Base-by-base conservation (phyloP, 2,113 vertebrate genomes). In the Pithys albifrons region DNA sequence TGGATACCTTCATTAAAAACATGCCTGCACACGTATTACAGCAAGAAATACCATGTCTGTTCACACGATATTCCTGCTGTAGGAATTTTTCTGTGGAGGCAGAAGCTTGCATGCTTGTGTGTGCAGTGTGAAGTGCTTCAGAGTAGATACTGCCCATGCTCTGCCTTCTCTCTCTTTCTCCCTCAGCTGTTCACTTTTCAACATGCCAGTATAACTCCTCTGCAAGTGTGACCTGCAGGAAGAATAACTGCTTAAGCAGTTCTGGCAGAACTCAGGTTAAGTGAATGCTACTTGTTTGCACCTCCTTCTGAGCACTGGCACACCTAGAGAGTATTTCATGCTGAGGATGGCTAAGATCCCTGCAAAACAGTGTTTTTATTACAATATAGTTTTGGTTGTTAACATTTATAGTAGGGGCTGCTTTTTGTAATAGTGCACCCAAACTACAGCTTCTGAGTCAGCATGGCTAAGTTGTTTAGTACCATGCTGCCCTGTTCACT, bases 401-500 rank as follows among this genome's bases (percentile, higher is more conserved):
- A 43, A 45, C 12, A 7, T 7, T 29, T 69, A 14, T 27, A 61
- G 14, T 6, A 57, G 35, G 10, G 66, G 51, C 55, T 92, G 13
- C 6, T n/a, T 86, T 73, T 66, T 77, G 45, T 46, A 14, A 12
- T 25, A 15, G 4, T 64, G 24, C 1, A 3, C 28, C 19, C 29
- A 61, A 52, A 8, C 45, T 57, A 7, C 19, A 8, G 12, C 61
- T 73, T 71, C 22, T 72, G 59, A 66, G 24, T 13, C 54, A 1
- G 5, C 52, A 46, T 29, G 31, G 8, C 58, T 17, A 7, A 61
- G 67, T 19, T 14, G 6, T 41, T 51, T 46, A 61, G 45, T 73
- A 35, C 39, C 25, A 18, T 0, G 0, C 59, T 74, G 43, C 19
- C 7, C 19, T 71, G 19, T 70, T 84, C 17, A 8, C 49, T 23